Percentiles rank a stretch among this genome's conserved stretches.
phyloP scores from a whole-genome alignment of 2,888 invertebrate species.

The Opisthograptis luteolata region DNA sequence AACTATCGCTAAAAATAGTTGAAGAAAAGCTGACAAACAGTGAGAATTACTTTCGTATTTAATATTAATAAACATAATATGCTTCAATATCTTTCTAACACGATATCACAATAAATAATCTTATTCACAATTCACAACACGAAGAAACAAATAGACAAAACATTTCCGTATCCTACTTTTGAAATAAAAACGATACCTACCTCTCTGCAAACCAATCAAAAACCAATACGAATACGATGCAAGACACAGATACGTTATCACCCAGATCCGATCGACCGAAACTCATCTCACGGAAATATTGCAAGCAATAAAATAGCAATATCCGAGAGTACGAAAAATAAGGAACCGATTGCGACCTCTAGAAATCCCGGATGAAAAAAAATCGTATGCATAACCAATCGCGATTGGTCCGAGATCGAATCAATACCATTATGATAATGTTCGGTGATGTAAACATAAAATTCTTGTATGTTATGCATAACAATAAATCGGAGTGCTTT shows the following conservation, averaged over 20 bases:
- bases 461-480: constrained; percentile 29
- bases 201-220: constrained; percentile 62
- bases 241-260: constrained; percentile 64
- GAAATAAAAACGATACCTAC: constrained; percentile 5
- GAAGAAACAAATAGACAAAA: not conserved
- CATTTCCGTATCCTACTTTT: not conserved
- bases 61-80: not conserved
- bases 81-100: too few relatives aligned
- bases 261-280: constrained; percentile 45
- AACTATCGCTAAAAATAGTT: too few relatives aligned
- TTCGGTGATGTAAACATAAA: constrained; percentile 30
- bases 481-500: constrained; percentile 34
- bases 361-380: constrained; percentile 50
- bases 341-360: constrained; percentile 66
- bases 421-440: constrained; percentile 36
- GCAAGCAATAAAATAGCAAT: constrained; percentile 78
- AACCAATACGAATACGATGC: constrained; percentile 57
- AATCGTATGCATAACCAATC: constrained; percentile 45
- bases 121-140: constrained; percentile 1
- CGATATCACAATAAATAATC: too few relatives aligned
- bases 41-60: not conserved
- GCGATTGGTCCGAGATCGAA: constrained; percentile 23
- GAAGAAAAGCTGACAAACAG: too few relatives aligned
- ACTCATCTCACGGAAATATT: constrained; percentile 72
- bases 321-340: constrained; percentile 55